Conservation (phyloP, 2,113 vertebrate genomes). For the Mellivora capensis region DNA sequence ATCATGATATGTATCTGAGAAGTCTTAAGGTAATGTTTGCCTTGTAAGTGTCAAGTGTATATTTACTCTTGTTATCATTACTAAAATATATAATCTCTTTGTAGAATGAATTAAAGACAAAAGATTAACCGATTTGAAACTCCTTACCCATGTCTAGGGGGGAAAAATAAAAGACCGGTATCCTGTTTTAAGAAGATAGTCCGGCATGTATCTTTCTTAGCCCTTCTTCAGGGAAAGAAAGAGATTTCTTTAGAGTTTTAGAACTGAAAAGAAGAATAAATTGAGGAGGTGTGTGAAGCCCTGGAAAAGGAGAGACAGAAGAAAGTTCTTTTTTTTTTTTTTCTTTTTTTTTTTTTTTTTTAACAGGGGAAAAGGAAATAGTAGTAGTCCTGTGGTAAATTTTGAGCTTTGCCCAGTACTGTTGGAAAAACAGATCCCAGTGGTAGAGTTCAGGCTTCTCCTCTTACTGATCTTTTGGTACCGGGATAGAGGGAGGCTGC, state of each 20-base stretch:
- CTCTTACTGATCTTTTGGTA: not conserved
- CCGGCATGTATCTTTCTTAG: not conserved
- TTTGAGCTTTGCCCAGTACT: not conserved
- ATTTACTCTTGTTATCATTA: not conserved
- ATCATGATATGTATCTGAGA: not conserved
- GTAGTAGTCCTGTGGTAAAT: not conserved
- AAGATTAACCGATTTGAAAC: not conserved
- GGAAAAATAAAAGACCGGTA: not conserved
- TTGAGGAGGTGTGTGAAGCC: not conserved
- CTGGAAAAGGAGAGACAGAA: not conserved
- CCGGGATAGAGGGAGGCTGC: rapidly evolving
- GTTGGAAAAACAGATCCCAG: not conserved
- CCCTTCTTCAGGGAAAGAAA: not conserved
- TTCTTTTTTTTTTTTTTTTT: not conserved
- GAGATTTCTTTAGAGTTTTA: not conserved
- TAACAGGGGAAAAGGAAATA: rapidly evolving
- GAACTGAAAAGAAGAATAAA: not conserved
- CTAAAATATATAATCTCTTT: not conserved
- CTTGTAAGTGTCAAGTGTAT: not conserved
- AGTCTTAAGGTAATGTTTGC: not conserved
- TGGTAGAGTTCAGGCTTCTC: rapidly evolving
- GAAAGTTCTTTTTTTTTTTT: not conserved
- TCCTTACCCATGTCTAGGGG: not conserved
- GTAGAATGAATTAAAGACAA: not conserved
- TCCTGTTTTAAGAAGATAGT: not conserved